Conservation (phyloP, 2,888 invertebrate species). For the Lamellibrachia satsuma region DNA sequence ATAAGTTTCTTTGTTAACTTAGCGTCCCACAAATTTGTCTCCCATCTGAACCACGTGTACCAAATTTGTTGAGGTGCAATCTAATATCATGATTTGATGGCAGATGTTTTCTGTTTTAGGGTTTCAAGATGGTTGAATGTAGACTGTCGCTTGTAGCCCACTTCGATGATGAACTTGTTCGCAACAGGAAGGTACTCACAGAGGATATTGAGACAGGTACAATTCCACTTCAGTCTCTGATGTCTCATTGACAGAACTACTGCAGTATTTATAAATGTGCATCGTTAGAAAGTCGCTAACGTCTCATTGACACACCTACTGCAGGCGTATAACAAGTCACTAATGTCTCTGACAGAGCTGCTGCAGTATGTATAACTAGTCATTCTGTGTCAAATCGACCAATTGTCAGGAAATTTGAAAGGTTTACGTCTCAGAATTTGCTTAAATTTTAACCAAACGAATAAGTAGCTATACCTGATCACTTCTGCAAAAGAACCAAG, state of each 20-base stretch:
- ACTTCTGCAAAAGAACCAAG: too few species aligned
- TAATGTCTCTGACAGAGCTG: constrained; percentile 69
- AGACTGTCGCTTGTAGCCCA: constrained; percentile 62
- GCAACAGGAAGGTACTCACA: constrained; percentile 62
- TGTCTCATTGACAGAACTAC: not conserved
- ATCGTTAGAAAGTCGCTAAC: not conserved
- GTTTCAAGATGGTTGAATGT: constrained; percentile 17
- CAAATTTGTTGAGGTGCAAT: too few species aligned
- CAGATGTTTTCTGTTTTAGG: constrained; percentile 23
- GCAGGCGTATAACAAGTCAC: constrained; percentile 57
- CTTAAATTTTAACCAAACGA: too few species aligned
- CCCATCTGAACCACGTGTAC: too few species aligned
- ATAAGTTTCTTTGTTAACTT: too few species aligned
- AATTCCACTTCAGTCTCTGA: too few species aligned
- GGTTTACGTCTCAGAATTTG: too few species aligned
- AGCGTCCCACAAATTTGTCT: too few species aligned
- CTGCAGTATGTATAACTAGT: constrained; percentile 63
- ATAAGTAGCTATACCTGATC: too few species aligned
- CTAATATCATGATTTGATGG: not conserved
- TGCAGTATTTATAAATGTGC: not conserved
- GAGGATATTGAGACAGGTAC: constrained; percentile 64
- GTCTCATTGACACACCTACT: constrained; percentile 71
- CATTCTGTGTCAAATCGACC: not conserved
- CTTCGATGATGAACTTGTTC: constrained; percentile 65
- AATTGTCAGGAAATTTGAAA: too few species aligned